Evolutionary conservation across 2,888 invertebrate genomes (phyloP).

Genomic region (Lepetodrilus schrolli): DNA sequence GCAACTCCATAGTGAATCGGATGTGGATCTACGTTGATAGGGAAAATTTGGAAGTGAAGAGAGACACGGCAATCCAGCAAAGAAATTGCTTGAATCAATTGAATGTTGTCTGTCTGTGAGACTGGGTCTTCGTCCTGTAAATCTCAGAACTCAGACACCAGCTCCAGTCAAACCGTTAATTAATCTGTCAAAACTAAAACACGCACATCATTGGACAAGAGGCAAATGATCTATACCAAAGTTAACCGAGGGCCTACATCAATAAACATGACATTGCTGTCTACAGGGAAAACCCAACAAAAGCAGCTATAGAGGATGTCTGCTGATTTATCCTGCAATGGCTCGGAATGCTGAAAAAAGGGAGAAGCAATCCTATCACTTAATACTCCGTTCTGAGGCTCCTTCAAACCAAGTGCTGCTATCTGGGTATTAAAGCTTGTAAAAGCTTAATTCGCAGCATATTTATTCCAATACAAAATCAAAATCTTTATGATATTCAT

Average conservation of each 20-base stretch:
- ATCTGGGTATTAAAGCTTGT: too few relatives aligned
- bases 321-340: neutral
- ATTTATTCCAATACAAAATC: too few relatives aligned
- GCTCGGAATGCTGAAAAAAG: too few relatives aligned
- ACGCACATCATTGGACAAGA: neutral
- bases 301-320: neutral
- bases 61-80: neutral
- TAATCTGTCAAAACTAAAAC: neutral
- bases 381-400: too few relatives aligned
- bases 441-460: too few relatives aligned
- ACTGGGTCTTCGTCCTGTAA: neutral
- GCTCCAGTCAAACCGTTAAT: neutral
- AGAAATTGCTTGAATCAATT: neutral
- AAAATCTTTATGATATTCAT: too few relatives aligned
- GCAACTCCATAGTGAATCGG: neutral
- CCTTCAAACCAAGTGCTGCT: too few relatives aligned
- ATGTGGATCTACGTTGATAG: neutral
- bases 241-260: neutral
- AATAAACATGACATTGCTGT: neutral
- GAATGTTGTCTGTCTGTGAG: neutral
- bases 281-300: neutral
- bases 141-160: neutral
- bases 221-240: neutral
- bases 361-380: too few relatives aligned
- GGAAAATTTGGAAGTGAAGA: neutral